These are phyloP conservation scores for Caenorhabditis sp. DNA, from an alignment of 2,888 invertebrate species.

Conservation along the genomic window DNA sequence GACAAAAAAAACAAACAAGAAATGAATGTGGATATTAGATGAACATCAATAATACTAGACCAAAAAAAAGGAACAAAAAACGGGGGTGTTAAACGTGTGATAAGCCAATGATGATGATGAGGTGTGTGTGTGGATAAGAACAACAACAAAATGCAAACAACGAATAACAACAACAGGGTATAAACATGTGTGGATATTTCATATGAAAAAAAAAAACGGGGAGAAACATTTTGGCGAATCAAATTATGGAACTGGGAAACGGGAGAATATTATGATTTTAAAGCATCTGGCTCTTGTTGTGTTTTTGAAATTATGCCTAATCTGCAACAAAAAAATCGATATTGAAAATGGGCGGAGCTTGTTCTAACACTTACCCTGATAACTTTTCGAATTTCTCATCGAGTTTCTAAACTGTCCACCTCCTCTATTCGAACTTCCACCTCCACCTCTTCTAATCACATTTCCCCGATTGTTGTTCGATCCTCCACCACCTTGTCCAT, in stretches of 20 bases:
- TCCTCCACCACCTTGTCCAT: too few species aligned
- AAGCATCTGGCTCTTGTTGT: neutral
- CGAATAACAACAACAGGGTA: neutral
- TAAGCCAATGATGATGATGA: neutral
- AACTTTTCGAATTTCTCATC: neutral
- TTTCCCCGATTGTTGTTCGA: too few species aligned
- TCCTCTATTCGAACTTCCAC: neutral
- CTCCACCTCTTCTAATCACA: neutral
- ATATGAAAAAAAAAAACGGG: slow-evolving; percentile 1
- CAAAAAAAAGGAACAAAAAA: neutral
- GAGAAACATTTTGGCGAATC: neutral
- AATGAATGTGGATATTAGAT: neutral
- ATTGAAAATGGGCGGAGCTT: too few species aligned
- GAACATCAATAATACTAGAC: neutral
- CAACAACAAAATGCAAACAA: neutral
- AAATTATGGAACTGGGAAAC: neutral
- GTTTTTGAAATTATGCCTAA: neutral
- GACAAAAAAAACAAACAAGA: too few species aligned
- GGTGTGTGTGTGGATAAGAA: neutral
- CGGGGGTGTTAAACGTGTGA: too few species aligned
- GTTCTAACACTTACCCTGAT: too few species aligned
- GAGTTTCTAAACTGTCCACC: neutral
- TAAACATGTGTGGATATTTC: neutral
- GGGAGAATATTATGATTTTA: neutral
- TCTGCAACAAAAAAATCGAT: neutral